Base-by-base conservation (phyloP, 2,888 invertebrate species). In the Pyrrhosoma nymphula region DNA sequence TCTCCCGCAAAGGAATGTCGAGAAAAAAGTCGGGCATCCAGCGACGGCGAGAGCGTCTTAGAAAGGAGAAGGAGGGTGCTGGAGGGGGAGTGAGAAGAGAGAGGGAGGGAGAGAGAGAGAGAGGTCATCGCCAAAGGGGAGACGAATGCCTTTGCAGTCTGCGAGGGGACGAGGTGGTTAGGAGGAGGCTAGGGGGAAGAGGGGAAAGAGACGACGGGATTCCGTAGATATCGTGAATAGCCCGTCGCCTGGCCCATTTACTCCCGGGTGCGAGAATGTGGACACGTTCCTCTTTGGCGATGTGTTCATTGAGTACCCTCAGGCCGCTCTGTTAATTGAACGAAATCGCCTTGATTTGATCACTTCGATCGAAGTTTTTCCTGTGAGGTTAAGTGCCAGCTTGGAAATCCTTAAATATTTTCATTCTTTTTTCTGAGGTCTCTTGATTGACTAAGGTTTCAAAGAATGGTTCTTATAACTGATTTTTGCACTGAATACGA, bases 21-120 rank as follows among this genome's bases (percentile, higher is more conserved):
- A 16, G 82, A 82, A 82, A n/a, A 82, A 82, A 82, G 82, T 82
- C 82, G 82, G 82, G 35, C 82, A 35, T 75, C 75, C 30, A 14
- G n/a, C 12, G 82, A 2, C n/a, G 35, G 82, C 35, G 82, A 35
- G 30, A 35, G 69, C 69, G 69, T 69, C 60, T 47, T 47, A 47
- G 47, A 47, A 47, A 47, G 47, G 47, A 47, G 47, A 8, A 47
- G 47, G 8, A 47, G 47, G 47, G 47, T 47, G 47, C 8, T 47
- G 47, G 47, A 8, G 47, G 47, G 47, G 47, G 47, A 8, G 2
- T 47, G 8, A 2, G 47, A 47, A 47, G 47, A 47, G 69, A 2
- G 82, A 82, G 30, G 30, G 82, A 82, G 82, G 35, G 35, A 14
- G 30, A 16, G 30, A 35, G 30, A 14, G 16, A 26, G 82, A 23